These are phyloP conservation scores for Nysson spinosus DNA, from an alignment of 2,888 invertebrate species.

Conservation along the genomic window DNA sequence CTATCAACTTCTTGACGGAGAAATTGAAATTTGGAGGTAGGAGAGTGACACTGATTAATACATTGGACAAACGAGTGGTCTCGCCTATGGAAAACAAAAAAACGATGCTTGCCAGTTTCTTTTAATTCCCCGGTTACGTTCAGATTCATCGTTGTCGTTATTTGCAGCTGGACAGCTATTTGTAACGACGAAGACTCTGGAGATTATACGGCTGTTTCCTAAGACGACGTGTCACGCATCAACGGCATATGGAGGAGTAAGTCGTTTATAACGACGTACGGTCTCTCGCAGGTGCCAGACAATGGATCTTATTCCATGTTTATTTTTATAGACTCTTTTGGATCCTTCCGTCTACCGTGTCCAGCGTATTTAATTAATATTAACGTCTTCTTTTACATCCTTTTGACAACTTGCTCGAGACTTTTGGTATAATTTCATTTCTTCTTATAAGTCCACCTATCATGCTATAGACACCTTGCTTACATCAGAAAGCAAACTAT, in stretches of 20 bases:
- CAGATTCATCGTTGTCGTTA: not conserved
- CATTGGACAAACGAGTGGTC: not conserved
- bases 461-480: too few species aligned
- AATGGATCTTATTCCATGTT: slow-evolving; percentile 15
- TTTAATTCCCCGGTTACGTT: not conserved
- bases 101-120: not conserved
- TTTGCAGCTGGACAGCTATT: not conserved
- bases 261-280: slow-evolving; percentile 13
- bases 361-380: slow-evolving; percentile 11
- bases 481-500: too few species aligned
- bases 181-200: not conserved
- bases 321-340: slow-evolving; percentile 17
- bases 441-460: not conserved
- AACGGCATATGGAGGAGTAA: slow-evolving; percentile 18
- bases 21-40: slow-evolving; percentile 4
- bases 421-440: slow-evolving; percentile 5
- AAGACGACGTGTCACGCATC: not conserved
- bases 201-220: slow-evolving; percentile 2
- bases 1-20: not conserved
- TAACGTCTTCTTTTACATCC: not conserved
- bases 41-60: slow-evolving; percentile 26
- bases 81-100: not conserved
- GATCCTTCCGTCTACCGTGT: not conserved
- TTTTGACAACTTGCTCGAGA: slow-evolving; percentile 5
- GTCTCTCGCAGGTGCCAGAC: slow-evolving; percentile 12